Base-by-base conservation (phyloP, 2,797 vertebrate species). In the Dipus sagitta region DNA sequence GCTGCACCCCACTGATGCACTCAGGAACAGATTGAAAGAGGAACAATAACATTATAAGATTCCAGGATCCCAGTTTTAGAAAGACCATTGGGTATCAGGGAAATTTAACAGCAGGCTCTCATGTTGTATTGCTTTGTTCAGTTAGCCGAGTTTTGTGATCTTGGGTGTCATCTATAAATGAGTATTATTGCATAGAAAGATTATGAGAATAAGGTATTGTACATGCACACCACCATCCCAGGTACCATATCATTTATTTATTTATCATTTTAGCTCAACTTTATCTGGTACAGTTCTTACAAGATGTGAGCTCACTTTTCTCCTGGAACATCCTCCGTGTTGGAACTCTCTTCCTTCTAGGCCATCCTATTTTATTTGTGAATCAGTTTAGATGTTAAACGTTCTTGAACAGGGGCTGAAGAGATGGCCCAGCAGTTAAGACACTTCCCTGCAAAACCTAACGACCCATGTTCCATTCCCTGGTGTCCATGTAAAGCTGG, bases 361-460 rank as follows among this genome's bases (percentile, higher is more conserved):
- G 20, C 17, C 30, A 7, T 75, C 60, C 30, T 28, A 60, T 86
- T 95, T 6, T 65, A 75, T 64, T 86, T 71, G 4, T 70, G n/a
- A 83, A 58, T 92, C 32, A 65, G 88, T 62, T 77, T 60, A 77
- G 81, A 60, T 32, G 3, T 77, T 67, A n/a, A 52, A 88, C 83
- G 20, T 52, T 76, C 67, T 84, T 67, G 47, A 47, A 11, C 47
- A 47, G 47, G 47, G 47, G 47, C 47, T 10, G 9, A 11, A 47
- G 47, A 47, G 47, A 9, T 47, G 9, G 47, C 7, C 47, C 47
- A 47, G 47, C 47, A 47, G 47, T 47, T 47, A 47, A 47, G 47
- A 47, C 11, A 47, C 47, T 47, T 47, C 47, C 6, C 47, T 11
- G 8, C 47, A 47, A 47, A 47, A 11, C 47, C 47, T 47, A 47